Evolutionary conservation across 2,888 invertebrate genomes (phyloP), one percentile per base, ranked within the genome.

Genomic region (Escarpia spicata): DNA sequence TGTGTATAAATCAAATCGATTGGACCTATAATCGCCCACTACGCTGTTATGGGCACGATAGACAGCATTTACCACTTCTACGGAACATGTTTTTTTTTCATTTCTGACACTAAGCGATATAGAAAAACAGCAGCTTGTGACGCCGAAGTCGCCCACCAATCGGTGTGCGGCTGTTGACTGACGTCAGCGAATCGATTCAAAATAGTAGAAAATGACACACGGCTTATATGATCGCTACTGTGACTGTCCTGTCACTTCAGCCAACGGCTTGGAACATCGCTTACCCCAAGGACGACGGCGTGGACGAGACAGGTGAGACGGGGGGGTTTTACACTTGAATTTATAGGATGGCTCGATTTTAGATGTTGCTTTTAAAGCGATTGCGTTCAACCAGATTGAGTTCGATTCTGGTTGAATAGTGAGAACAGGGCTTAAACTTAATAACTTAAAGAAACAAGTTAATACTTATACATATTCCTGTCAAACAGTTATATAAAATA

Each of bases 111-210:
- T 75, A n/a, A 6, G 26, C 75, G 26, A n/a, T 75, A 26, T 6
- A 26, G 75, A 75, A 75, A 75, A 75, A 75, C 26, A 75, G 26
- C 75, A 75, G 26, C 75, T 75, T 6, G 75, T 75, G 75, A 75
- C 75, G 75, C 19, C 19, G 75, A 75, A 75, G 75, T 75, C 75
- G 75, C 75, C 75, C n/a, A 75, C 75, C 75, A 75, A 75, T 75
- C 26, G 75, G 19, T 19, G 0, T 19, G 4, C 75, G 75, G 75
- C 75, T 26, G 75, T 26, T 15, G 19, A 6, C 75, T 75, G 75
- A 75, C 75, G 75, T 75, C 75, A 75, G 75, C 75, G 75, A 75
- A 75, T 75, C 75, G 75, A 75, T 75, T 15, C 19, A 26, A 75
- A 75, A 15, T 26, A 75, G 26, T 75, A 75, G 75, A 75, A 75